Percentiles rank a stretch among this genome's conserved stretches.
phyloP scores from a whole-genome alignment of 2,797 vertebrate genomes.

The Chloroceryle inda region DNA sequence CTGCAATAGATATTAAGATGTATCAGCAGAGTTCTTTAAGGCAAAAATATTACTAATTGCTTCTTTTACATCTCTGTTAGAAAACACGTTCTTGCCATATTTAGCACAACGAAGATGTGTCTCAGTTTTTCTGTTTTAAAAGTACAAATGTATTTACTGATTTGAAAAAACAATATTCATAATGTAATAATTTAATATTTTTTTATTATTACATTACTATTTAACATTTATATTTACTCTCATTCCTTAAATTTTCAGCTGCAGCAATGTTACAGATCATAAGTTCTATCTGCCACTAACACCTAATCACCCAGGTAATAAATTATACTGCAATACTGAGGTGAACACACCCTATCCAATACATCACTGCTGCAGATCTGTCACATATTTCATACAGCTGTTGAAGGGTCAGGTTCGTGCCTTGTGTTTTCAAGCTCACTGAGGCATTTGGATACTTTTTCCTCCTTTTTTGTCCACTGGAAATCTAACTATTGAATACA shows the following conservation, averaged over 20 bases:
- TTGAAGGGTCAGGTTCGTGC: background rate
- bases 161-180: background rate
- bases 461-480: background rate
- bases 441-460: background rate
- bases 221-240: background rate
- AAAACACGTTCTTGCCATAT: background rate
- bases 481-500: background rate
- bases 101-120: background rate
- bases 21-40: background rate
- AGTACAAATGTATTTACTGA: background rate
- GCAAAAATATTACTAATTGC: background rate
- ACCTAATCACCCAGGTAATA: background rate
- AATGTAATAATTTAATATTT: no score
- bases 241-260: background rate
- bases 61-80: background rate
- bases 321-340: background rate
- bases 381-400: background rate
- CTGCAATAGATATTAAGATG: background rate
- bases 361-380: background rate
- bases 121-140: background rate
- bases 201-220: background rate
- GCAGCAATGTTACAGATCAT: background rate
- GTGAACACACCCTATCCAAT: background rate
- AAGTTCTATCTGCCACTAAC: background rate
- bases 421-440: constrained; percentile 2